A percentile compares a stretch with the other conserved stretches of the same genome.
Conservation (phyloP, 1,140 invertebrate species). For the Zaprionus gabonicus region DNA sequence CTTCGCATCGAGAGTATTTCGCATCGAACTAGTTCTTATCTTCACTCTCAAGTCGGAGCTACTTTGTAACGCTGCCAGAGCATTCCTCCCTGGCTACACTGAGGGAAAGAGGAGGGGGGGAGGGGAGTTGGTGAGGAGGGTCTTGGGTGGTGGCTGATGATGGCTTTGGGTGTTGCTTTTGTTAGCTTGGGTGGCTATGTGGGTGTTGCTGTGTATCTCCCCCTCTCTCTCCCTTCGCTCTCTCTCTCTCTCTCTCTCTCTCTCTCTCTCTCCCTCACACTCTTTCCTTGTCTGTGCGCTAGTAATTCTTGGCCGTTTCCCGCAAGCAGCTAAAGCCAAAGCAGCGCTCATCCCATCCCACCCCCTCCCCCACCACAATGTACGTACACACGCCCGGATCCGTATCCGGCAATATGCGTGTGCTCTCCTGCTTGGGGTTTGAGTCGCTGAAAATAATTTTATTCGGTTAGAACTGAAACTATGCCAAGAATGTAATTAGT, state of each 20-base stretch:
- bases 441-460: constrained; percentile 72
- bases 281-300: constrained; percentile 11
- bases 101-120: background rate
- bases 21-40: background rate
- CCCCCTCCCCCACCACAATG: background rate
- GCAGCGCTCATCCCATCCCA: constrained; percentile 1
- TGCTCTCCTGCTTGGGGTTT: constrained; percentile 37
- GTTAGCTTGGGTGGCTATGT: constrained; percentile 11
- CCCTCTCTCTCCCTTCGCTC: background rate
- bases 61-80: constrained; percentile 17
- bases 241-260: background rate
- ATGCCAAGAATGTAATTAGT: constrained; percentile 96
- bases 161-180: constrained; percentile 16
- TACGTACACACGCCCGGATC: constrained; percentile 4
- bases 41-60: background rate
- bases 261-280: background rate
- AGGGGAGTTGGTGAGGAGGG: background rate
- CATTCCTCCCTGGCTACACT: constrained; percentile 19
- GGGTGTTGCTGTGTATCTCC: constrained; percentile 11
- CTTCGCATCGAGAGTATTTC: background rate
- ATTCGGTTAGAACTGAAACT: constrained; percentile 87
- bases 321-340: constrained; percentile 11
- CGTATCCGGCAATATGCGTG: constrained; percentile 47
- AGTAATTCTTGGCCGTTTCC: constrained; percentile 38
- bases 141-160: constrained; percentile 2